phyloP scores from a whole-genome alignment of 1,140 invertebrate genomes.

The Scaptodrosophila lebanonensis region DNA sequence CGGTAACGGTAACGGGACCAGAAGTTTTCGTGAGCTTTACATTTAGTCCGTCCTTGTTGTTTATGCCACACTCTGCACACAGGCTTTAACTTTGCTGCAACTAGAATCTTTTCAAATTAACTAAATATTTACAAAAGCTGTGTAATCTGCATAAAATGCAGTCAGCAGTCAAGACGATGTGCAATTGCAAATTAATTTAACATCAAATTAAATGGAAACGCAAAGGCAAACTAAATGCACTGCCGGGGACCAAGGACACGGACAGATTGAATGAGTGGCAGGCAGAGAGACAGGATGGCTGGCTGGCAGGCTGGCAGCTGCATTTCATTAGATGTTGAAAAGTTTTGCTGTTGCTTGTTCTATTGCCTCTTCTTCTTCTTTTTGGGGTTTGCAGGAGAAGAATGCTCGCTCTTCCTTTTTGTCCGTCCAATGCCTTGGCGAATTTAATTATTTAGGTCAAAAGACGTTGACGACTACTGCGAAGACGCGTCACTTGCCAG shows the following conservation, averaged over 20 bases:
- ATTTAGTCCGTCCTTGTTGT: no score
- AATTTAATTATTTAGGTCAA: constrained; percentile 75
- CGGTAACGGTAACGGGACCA: no score
- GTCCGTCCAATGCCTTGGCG: constrained; percentile 26
- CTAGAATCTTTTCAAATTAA: constrained; percentile 49
- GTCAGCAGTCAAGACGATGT: no score
- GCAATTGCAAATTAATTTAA: constrained; percentile 66
- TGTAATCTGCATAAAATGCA: constrained; percentile 50
- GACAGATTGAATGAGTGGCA: background rate
- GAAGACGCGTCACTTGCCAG: constrained; percentile 51
- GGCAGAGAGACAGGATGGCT: background rate
- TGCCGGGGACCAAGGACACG: constrained; percentile 3
- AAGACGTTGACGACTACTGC: constrained; percentile 43
- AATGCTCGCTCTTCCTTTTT: constrained; percentile 1
- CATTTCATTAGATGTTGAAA: no score
- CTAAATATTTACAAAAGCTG: constrained; percentile 67
- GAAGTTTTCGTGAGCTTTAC: no score
- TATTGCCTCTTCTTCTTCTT: constrained; percentile 3
- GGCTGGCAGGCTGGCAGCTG: background rate
- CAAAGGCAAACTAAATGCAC: no score
- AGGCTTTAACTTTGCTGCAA: background rate
- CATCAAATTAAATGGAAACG: constrained; percentile 70
- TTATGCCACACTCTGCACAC: no score
- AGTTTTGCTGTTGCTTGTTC: constrained; percentile 27
- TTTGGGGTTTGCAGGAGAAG: constrained; percentile 11